These are phyloP conservation scores for Lithophane socia DNA, from an alignment of 2,888 invertebrate genomes.

Conservation along the genomic window DNA sequence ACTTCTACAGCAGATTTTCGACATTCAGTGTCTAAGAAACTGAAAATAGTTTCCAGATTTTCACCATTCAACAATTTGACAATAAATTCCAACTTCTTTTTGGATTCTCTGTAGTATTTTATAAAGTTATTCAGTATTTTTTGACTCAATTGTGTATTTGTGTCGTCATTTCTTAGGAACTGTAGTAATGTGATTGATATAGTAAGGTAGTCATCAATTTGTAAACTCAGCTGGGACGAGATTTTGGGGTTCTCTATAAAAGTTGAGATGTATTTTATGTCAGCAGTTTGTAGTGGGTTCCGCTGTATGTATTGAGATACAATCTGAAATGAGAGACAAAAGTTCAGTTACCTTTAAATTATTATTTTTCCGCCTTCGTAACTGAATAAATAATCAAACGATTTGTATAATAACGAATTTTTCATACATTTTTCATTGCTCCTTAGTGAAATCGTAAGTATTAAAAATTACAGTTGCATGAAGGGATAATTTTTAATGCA, in stretches of 20 bases:
- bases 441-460: background rate
- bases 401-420: background rate
- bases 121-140: constrained; percentile 76
- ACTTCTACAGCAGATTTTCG: constrained; percentile 74
- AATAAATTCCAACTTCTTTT: constrained; percentile 85
- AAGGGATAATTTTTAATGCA: background rate
- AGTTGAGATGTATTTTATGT: constrained; percentile 73
- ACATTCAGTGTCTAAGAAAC: constrained; percentile 78
- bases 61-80: constrained; percentile 79
- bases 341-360: background rate
- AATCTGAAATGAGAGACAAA: constrained; percentile 76
- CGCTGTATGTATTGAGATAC: constrained; percentile 80
- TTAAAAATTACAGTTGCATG: background rate
- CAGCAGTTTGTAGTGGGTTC: constrained; percentile 74
- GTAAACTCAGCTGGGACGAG: constrained; percentile 73
- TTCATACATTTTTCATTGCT: background rate
- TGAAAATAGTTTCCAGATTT: constrained; percentile 82
- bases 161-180: constrained; percentile 71
- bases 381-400: background rate
- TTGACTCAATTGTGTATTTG: constrained; percentile 64
- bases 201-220: constrained; percentile 78
- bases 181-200: constrained; percentile 79
- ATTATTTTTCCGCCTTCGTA: background rate
- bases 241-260: constrained; percentile 84
- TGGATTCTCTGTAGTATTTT: constrained; percentile 82